Base-by-base conservation (phyloP, 2,113 vertebrate species). In the Lipophrys pholis region DNA sequence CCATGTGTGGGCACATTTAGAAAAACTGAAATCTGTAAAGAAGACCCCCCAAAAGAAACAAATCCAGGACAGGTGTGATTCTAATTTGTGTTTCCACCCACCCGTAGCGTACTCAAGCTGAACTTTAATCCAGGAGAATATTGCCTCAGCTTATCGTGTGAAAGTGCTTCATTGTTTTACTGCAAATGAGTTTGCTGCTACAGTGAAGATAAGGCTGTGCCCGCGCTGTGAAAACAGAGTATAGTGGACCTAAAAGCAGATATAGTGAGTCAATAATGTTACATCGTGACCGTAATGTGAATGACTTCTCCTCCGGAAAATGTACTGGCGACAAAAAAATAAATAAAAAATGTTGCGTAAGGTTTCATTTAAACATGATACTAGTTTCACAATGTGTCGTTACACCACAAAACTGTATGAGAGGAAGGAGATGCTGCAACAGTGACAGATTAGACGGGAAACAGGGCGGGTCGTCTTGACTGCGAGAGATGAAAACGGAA, bases 161-260 rank as follows among this genome's bases (percentile, higher is more conserved):
- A 55, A 76, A 57, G 8, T 30, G 48, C 15, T 46, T 17, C 7
- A 54, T 30, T 17, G 8, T 49, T 73, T 62, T 48, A 73, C 16
- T 63, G 68, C 15, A 36, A 62, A 81, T 58, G 7, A 35, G 12
- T 48, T 46, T 77, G 50, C 55, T 35, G 45, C n/a, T 46, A 21
- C 45, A 56, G 35, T 41, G 12, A 54, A 65, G 35, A 48, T 35
- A 15, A 30, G 11, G 41, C 35, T 14, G 14, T 11, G 5, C 5
- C 53, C 41, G 64, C 8, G 49, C 17, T 5, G 51, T 64, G 36
- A 71, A 82, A 56, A 36, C 5, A 45, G 35, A 40, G 46, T 52
- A 43, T 21, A 17, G 3, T 30, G 21, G 38, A 35, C 11, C 50
- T 16, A 5, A 6, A 2, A 30, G 49, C 6, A 35, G n/a, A 0